phyloP scores from a whole-genome alignment of 2,113 vertebrate genomes.

The Anguilla rostrata region DNA sequence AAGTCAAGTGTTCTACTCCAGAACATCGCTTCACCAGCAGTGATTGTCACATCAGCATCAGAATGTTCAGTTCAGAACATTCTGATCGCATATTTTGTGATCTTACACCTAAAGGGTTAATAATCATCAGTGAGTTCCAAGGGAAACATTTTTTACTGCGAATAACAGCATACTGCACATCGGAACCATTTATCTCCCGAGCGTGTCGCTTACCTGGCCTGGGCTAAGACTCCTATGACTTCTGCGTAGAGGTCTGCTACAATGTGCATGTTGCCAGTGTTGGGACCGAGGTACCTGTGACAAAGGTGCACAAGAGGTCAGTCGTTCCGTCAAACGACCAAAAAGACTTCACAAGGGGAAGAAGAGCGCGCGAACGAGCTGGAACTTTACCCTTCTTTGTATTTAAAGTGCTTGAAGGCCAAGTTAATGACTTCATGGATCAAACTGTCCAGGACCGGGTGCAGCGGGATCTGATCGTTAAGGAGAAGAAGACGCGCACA shows the following conservation, averaged over 20 bases:
- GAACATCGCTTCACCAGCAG: no score
- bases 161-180: not conserved
- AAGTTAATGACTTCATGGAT: slow-evolving; percentile 96
- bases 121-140: no score
- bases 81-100: no score
- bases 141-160: not conserved
- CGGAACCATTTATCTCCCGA: not conserved
- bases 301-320: slow-evolving; percentile 22
- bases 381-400: slow-evolving; percentile 91
- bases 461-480: slow-evolving; percentile 85
- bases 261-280: slow-evolving; percentile 98
- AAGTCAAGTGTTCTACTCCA: no score
- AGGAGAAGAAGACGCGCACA: slow-evolving; percentile 39
- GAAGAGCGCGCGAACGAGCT: slow-evolving; percentile 15
- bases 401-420: slow-evolving; percentile 98
- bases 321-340: not conserved
- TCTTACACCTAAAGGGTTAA: no score
- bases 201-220: slow-evolving; percentile 85
- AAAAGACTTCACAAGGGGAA: not conserved
- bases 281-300: slow-evolving; percentile 90
- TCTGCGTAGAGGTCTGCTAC: slow-evolving; percentile 97
- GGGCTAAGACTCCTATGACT: slow-evolving; percentile 93
- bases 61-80: no score
- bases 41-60: no score
- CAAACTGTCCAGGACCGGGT: slow-evolving; percentile 93